Evolutionary conservation across 1,140 invertebrate species (phyloP).

Genomic region (Achatina immaculata): DNA sequence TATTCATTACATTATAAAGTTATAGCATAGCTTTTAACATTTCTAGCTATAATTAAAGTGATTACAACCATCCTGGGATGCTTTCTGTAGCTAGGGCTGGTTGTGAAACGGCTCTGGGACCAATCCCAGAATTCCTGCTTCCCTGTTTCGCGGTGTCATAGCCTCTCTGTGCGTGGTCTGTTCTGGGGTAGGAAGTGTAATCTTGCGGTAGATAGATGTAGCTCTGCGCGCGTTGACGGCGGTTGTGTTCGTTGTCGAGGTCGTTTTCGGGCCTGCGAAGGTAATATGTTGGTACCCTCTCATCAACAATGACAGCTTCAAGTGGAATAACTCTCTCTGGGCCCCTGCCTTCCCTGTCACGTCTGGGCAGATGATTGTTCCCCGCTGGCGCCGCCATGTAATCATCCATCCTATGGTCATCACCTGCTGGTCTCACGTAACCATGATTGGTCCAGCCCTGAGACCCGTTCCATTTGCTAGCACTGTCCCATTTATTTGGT

Average conservation of each 20-base stretch:
- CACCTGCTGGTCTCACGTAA: background rate
- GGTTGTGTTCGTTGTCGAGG: background rate
- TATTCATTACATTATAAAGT: too few relatives aligned
- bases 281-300: background rate
- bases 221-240: background rate
- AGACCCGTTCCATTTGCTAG: too few relatives aligned
- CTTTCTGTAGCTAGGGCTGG: background rate
- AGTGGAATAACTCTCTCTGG: background rate
- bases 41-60: background rate
- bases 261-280: background rate
- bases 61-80: constrained; percentile 22
- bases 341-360: background rate
- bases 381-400: background rate
- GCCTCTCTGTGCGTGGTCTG: background rate
- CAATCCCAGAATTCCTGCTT: background rate
- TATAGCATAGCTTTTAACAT: too few relatives aligned
- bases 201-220: constrained; percentile 11
- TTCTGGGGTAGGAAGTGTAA: background rate
- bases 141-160: background rate
- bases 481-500: background rate
- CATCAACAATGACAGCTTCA: background rate
- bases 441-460: background rate
- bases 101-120: constrained; percentile 12
- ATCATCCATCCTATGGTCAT: background rate
- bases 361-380: background rate